Evolutionary conservation across 2,797 vertebrate genomes (phyloP).

Genomic region (Lutjanus campechanus): DNA sequence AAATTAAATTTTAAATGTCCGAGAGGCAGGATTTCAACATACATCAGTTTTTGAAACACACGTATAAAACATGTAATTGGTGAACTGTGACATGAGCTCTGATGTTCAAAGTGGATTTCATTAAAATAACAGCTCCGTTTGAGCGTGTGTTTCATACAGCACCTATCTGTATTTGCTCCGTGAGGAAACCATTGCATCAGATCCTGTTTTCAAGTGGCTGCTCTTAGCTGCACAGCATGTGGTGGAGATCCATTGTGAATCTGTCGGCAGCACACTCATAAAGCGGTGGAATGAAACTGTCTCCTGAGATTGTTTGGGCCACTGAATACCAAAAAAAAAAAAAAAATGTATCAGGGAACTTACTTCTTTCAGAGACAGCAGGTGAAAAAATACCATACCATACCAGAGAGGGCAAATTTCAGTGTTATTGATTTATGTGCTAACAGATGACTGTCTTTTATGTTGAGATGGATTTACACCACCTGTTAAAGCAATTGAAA

Average conservation of each 20-base stretch:
- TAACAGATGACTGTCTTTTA: neutral
- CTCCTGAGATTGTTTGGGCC: conserved; percentile 19
- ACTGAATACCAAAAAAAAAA: conserved; percentile 2
- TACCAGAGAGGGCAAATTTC: neutral
- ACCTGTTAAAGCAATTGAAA: conserved; percentile 4
- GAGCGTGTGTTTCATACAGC: conserved; percentile 20
- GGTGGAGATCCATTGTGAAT: conserved; percentile 9
- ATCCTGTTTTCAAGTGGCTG: conserved; percentile 40
- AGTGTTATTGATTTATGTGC: neutral
- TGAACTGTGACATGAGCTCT: conserved; percentile 8
- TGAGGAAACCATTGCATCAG: conserved; percentile 61
- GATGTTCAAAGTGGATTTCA: conserved; percentile 27
- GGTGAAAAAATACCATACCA: neutral
- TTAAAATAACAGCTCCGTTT: neutral
- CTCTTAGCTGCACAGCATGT: conserved; percentile 45
- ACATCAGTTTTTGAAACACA: neutral
- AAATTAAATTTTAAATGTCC: neutral
- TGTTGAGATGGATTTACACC: conserved; percentile 17
- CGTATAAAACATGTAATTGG: neutral
- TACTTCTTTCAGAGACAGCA: conserved; percentile 19
- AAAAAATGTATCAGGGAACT: neutral
- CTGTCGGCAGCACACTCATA: conserved; percentile 13
- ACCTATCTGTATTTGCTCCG: conserved; percentile 18
- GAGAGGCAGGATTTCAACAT: neutral
- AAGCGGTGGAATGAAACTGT: conserved; percentile 23